Percentiles rank a stretch among this genome's conserved stretches.
Conservation (phyloP, 2,797 vertebrate species). For the Xiphorhynchus erythropygius region DNA sequence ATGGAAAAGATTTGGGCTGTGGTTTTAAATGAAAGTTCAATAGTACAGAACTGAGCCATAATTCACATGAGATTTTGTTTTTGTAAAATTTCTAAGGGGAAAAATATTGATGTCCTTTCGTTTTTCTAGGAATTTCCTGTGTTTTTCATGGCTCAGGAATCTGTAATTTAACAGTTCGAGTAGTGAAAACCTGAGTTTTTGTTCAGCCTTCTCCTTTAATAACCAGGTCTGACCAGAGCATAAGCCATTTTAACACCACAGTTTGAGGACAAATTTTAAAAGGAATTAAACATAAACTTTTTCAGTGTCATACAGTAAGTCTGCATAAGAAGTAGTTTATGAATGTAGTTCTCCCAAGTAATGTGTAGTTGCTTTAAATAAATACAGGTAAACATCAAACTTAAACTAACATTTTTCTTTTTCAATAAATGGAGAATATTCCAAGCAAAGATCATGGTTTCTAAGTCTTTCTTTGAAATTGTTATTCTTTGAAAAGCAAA, state of each 20-base stretch:
- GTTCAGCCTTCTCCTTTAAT: not conserved
- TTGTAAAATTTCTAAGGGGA: not conserved
- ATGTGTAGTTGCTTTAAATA: not conserved
- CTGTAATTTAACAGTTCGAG: not conserved
- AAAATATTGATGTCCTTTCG: not conserved
- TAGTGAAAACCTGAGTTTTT: not conserved
- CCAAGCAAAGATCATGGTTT: not conserved
- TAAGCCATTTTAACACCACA: not conserved
- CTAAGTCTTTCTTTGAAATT: not conserved
- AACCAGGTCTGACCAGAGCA: not conserved
- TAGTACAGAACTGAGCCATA: not conserved
- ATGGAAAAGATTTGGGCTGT: not conserved
- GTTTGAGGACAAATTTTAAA: not conserved
- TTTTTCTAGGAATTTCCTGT: not conserved
- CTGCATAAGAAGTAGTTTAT: not conserved
- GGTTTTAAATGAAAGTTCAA: not conserved
- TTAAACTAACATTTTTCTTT: not conserved
- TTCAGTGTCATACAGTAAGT: not conserved
- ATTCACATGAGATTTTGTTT: accelerated
- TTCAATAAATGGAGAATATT: not conserved
- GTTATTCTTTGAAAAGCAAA: not conserved
- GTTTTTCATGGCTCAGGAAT: not conserved
- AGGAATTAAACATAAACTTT: not conserved
- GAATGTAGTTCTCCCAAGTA: not conserved
- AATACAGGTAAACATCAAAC: accelerated